Evolutionary conservation across 2,797 vertebrate species (phyloP).

Genomic region (Phataginus tetradactyla): DNA sequence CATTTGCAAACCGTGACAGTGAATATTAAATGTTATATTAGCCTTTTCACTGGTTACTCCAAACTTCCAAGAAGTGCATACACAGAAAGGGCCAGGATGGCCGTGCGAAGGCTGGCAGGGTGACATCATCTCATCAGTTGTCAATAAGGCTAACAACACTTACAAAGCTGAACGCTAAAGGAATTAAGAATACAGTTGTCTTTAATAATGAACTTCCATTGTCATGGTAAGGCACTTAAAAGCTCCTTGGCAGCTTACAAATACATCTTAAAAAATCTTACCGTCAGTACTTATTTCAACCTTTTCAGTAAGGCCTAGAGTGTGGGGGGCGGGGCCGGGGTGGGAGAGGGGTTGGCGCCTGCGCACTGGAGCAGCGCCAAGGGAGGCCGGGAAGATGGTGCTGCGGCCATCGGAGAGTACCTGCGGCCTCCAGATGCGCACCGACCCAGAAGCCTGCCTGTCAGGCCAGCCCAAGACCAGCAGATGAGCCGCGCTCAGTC

Average conservation of each 20-base stretch:
- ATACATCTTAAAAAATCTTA: background rate
- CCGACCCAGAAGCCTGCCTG: too few species aligned
- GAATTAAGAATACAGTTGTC: background rate
- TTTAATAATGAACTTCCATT: background rate
- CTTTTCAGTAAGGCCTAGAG: background rate
- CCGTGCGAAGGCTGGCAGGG: background rate
- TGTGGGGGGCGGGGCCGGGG: background rate
- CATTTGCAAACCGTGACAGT: background rate
- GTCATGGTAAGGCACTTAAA: background rate
- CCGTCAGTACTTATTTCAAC: background rate
- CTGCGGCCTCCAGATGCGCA: too few species aligned
- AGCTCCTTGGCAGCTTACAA: background rate
- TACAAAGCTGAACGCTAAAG: background rate
- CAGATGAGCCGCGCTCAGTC: background rate
- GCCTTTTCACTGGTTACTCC: background rate
- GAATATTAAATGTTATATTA: background rate
- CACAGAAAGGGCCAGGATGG: background rate
- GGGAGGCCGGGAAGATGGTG: background rate
- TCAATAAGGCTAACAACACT: background rate
- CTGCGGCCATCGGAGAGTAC: rapidly evolving
- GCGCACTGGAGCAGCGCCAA: rapidly evolving
- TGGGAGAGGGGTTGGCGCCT: too few species aligned
- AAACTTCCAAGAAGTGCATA: background rate
- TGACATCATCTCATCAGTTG: background rate
- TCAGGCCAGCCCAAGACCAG: background rate